Base-by-base conservation (phyloP, 2,888 invertebrate species). In the Drosophila differens region DNA sequence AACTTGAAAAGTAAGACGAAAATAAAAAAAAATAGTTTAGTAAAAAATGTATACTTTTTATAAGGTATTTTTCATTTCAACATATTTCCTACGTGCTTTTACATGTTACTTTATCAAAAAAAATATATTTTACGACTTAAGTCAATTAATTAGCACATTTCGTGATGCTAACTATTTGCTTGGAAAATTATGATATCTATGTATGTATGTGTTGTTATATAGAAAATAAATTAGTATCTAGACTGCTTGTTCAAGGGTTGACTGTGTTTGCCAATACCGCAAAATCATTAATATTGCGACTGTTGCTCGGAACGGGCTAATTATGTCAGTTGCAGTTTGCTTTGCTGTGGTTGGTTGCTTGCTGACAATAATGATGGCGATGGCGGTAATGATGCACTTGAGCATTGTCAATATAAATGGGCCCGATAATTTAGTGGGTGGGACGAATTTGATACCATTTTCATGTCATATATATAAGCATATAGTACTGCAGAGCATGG, bases 281-380 rank as follows among this genome's bases (percentile, higher is more conserved):
- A 84, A 84, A 74, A 71, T 84, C 70, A 82, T 84, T 84, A 82
- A 75, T 55, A 79, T 53, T 81, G 74, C 22, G 77, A 70, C 62
- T 61, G 6, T 47, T 19, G 47, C 33, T 54, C 54, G 52, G 37
- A 4, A 44, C 28, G 1, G 33, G 35, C 9, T 58, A 28, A 61
- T 16, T 61, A 49, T 54, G 62, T 32, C 49, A 67, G 39, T 25
- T 60, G 64, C 51, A 54, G 35, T 58, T 61, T 37, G 72, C 63
- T 44, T 39, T 60, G 47, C 22, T 58, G 58, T 39, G 71, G 51
- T 52, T 60, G 49, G 6, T 39, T 63, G 60, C 35, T 51, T 35
- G 28, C n/a, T 28, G 51, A 16, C 51, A 51, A 67, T 66, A 68
- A 57, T 64, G 61, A 22, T 52, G 39, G 41, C 66, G 65, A 51